These are phyloP conservation scores for Girardinus metallicus DNA, from an alignment of 2,797 vertebrate species.

Conservation along the genomic window DNA sequence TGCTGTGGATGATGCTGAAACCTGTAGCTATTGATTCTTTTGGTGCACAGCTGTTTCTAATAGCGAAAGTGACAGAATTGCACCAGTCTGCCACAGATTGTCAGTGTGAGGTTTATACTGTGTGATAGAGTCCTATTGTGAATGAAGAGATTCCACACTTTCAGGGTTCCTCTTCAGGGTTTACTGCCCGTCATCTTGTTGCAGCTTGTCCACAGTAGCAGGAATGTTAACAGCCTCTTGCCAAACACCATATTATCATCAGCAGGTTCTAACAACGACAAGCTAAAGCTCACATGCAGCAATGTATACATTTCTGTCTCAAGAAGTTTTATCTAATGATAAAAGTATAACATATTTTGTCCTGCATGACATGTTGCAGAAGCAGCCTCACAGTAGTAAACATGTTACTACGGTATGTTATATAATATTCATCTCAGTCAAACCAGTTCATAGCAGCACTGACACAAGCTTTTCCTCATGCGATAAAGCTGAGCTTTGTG, in stretches of 20 bases:
- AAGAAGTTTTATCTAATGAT: constrained; percentile 15
- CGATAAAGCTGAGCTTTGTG: constrained; percentile 32
- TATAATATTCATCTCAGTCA: constrained; percentile 41
- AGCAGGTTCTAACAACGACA: constrained; percentile 22
- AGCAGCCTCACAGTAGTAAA: constrained; percentile 23
- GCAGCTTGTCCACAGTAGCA: constrained; percentile 46
- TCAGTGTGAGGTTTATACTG: neutral
- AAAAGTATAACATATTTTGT: constrained; percentile 28
- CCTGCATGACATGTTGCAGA: constrained; percentile 26
- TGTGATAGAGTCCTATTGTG: constrained; percentile 1
- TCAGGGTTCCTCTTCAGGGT: constrained; percentile 45
- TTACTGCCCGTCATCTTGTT: constrained; percentile 23
- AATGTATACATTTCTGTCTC: neutral
- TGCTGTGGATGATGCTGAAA: neutral
- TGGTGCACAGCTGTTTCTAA: no score
- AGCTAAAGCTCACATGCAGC: neutral
- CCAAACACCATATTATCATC: constrained; percentile 45
- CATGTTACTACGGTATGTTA: constrained; percentile 64
- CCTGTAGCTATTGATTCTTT: no score
- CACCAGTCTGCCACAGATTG: neutral
- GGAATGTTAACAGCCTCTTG: constrained; percentile 52
- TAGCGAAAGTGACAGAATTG: neutral
- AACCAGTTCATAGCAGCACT: constrained; percentile 39
- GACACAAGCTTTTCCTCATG: constrained; percentile 14
- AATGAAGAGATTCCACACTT: constrained; percentile 34